Conservation (phyloP, 92 coral and sea anemone species). For the Plumapathes pennacea region DNA sequence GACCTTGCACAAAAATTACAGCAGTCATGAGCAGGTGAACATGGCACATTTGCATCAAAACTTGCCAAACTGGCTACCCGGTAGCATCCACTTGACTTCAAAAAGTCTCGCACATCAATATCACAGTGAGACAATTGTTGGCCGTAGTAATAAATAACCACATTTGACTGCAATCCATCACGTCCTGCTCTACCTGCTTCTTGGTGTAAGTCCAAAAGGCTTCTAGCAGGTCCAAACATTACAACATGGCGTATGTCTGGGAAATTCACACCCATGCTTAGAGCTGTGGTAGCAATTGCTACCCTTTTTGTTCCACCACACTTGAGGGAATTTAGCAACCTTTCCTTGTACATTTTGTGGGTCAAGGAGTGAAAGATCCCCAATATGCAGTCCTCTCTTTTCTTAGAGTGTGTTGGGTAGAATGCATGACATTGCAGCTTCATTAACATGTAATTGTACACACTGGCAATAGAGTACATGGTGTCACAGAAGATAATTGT, state of each 20-base stretch:
- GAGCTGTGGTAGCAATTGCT: constrained; percentile 44
- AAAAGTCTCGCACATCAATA: constrained; percentile 29
- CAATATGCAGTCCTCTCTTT: constrained; percentile 31
- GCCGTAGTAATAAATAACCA: constrained; percentile 25
- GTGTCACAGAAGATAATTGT: constrained; percentile 43
- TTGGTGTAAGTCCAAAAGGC: constrained; percentile 52
- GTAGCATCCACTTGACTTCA: constrained; percentile 37
- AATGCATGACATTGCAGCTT: constrained; percentile 45
- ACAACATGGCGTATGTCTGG: constrained; percentile 30
- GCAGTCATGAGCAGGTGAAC: constrained; percentile 14
- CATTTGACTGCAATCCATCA: constrained; percentile 44
- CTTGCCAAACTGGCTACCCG: constrained; percentile 19
- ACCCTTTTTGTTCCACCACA: constrained; percentile 26
- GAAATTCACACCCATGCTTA: constrained; percentile 54
- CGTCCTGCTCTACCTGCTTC: constrained; percentile 58
- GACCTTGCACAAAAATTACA: constrained; percentile 5
- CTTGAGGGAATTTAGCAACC: constrained; percentile 15
- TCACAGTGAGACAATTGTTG: constrained; percentile 54
- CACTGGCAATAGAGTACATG: constrained; percentile 49
- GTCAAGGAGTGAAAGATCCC: constrained; percentile 49
- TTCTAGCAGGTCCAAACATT: constrained; percentile 57
- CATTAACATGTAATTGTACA: constrained; percentile 36
- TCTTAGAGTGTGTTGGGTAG: constrained; percentile 9
- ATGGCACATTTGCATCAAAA: constrained; percentile 18
- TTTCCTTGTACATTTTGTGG: constrained; percentile 31